These are phyloP conservation scores for Zaprionus inermis DNA, from an alignment of 1,140 invertebrate genomes.

Conservation along the genomic window DNA sequence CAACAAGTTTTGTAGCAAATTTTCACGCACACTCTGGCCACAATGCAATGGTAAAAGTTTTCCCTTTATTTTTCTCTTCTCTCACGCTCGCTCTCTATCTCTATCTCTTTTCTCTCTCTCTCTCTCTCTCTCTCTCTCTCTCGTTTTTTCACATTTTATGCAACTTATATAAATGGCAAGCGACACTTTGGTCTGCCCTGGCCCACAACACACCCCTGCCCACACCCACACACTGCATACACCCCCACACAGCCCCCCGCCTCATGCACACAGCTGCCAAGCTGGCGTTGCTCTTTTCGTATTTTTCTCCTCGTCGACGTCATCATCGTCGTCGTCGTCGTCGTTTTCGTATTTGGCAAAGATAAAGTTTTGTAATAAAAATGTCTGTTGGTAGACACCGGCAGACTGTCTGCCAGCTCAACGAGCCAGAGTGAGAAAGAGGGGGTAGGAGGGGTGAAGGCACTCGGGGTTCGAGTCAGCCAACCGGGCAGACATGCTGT, in stretches of 20 bases:
- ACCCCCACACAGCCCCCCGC: constrained; percentile 6
- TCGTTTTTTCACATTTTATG: constrained; percentile 71
- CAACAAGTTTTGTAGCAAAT: constrained; percentile 57
- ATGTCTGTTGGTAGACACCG: constrained; percentile 71
- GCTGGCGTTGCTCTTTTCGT: constrained; percentile 54
- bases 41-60: constrained; percentile 33
- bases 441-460: too few relatives aligned
- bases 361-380: constrained; percentile 83
- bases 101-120: neutral
- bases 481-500: constrained; percentile 68
- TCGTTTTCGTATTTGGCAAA: constrained; percentile 77
- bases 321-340: constrained; percentile 26
- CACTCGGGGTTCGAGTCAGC: constrained; percentile 10
- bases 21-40: constrained; percentile 42
- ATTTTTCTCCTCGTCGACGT: constrained; percentile 46
- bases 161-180: constrained; percentile 73
- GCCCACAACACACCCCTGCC: constrained; percentile 17
- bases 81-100: neutral
- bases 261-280: constrained; percentile 18
- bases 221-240: neutral
- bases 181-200: constrained; percentile 54
- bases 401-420: constrained; percentile 47
- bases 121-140: neutral
- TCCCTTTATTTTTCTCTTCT: constrained; percentile 9
- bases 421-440: constrained; percentile 21